Evolutionary conservation across 2,888 invertebrate species (phyloP).

Genomic region (Dryomyza anilis): DNA sequence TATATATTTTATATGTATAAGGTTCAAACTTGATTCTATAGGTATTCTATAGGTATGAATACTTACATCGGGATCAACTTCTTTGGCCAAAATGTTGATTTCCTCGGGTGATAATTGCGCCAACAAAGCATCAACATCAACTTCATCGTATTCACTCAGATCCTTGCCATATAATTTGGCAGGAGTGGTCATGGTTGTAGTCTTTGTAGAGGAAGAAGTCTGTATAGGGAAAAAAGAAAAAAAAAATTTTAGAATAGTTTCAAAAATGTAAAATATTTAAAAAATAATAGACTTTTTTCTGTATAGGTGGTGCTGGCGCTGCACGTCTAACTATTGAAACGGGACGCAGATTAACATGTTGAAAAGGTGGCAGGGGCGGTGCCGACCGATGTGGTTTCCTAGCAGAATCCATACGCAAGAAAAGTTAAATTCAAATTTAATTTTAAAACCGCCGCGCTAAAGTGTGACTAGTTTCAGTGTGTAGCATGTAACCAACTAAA

Average conservation of each 20-base stretch:
- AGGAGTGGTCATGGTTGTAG: slow-evolving; percentile 88
- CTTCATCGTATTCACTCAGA: slow-evolving; percentile 88
- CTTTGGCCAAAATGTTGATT: slow-evolving; percentile 95
- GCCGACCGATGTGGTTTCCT: slow-evolving; percentile 20
- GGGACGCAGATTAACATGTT: slow-evolving; percentile 50
- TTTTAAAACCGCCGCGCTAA: neutral
- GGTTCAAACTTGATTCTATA: too few species aligned
- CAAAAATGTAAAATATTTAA: neutral
- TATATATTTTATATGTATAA: too few species aligned
- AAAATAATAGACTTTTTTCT: slow-evolving; percentile 20
- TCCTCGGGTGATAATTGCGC: slow-evolving; percentile 93
- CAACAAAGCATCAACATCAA: slow-evolving; percentile 94
- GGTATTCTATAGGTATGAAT: neutral
- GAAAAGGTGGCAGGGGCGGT: slow-evolving; percentile 47
- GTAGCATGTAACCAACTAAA: too few species aligned
- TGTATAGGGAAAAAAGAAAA: slow-evolving; percentile 60
- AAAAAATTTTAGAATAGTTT: neutral
- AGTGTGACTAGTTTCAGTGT: too few species aligned
- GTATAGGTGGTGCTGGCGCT: slow-evolving; percentile 50
- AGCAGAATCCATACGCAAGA: neutral
- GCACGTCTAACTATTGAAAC: slow-evolving; percentile 50
- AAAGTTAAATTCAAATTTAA: neutral
- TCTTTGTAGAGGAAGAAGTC: slow-evolving; percentile 88
- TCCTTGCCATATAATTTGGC: slow-evolving; percentile 90
- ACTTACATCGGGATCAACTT: slow-evolving; percentile 99